Base-by-base conservation (phyloP, 2,797 vertebrate genomes). In the Melanotaenia boesemani region DNA sequence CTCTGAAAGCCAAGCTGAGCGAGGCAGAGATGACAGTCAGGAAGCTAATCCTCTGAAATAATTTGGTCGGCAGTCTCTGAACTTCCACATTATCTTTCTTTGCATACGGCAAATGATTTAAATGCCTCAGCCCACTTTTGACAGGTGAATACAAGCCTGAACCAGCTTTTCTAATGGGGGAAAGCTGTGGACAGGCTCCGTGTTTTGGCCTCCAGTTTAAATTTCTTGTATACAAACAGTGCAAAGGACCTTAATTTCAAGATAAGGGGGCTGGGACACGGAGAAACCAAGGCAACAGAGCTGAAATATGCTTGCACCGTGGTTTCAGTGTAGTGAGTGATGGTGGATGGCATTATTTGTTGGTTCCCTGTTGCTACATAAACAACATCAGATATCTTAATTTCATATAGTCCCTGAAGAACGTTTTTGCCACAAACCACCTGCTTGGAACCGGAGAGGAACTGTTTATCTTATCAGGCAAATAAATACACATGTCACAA, bases 401-500 rank as follows among this genome's bases (percentile, higher is more conserved):
- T 93, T 90, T 86, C 74, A 67, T 72, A 76, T 63, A 76, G 67
- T 91, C 89, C 89, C 90, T 85, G 66, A 79, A 89, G 93, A 77
- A 74, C 68, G 30, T 63, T 54, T 74, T 69, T 58, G 68, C 80
- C 75, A 70, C 79, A 72, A 64, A 86, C 83, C 91, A 91, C 88
- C 91, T 91, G 88, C 70, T 44, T 72, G 52, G 76, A 83, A 75
- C 68, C 56, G 32, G 79, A 76, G 67, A 77, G 58, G 52, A 88
- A 77, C 84, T 90, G 89, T 91, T 92, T 92, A 89, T 87, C 74
- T 83, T 63, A 70, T 91, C 82, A 80, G 48, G 85, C 63, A 85
- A 86, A 90, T 80, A 91, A 93, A 93, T 90, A 93, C 91, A 93
- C 88, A 90, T 86, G 86, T 93, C 89, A 94, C 64, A 86, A 87